Evolutionary conservation across 2,888 invertebrate species (phyloP).

Genomic region (Chalcosyrphus nemorum): DNA sequence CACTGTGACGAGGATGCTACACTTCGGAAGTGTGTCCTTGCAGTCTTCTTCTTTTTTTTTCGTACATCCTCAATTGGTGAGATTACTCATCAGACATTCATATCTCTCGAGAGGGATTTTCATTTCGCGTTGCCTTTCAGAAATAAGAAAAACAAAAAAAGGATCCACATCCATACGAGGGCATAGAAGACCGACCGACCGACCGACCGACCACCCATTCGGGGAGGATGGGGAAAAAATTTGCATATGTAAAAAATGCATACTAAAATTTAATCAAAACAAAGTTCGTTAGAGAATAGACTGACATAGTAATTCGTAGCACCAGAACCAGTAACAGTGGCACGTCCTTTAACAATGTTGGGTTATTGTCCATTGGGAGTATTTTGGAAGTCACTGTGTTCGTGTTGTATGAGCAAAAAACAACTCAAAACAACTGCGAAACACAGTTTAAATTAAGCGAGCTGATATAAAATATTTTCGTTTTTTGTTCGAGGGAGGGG

Average conservation of each 20-base stretch:
- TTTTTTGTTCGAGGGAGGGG: background rate
- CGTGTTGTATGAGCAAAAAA: no score
- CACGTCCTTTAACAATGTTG: constrained; percentile 38
- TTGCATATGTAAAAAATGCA: constrained; percentile 73
- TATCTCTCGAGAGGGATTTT: constrained; percentile 71
- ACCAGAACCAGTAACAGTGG: constrained; percentile 22
- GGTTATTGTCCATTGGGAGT: constrained; percentile 54
- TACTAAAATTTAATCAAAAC: constrained; percentile 75
- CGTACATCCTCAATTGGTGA: constrained; percentile 68
- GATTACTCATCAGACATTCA: constrained; percentile 73
- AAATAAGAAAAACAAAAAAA: constrained; percentile 10
- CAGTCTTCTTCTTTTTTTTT: constrained; percentile 1
- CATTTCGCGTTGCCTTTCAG: constrained; percentile 49
- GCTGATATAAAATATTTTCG: constrained; percentile 41
- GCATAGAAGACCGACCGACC: background rate
- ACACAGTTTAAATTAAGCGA: constrained; percentile 61
- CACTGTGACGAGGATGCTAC: constrained; percentile 46
- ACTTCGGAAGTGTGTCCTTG: constrained; percentile 70
- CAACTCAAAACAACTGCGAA: constrained; percentile 55
- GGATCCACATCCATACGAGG: background rate
- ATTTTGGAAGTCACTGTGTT: constrained; percentile 40
- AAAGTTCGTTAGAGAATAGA: constrained; percentile 75
- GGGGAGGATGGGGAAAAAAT: constrained; percentile 39
- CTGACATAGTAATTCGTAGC: constrained; percentile 71
- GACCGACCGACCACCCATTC: no score